A percentile compares a stretch with the other conserved stretches of the same genome.
Conservation (phyloP, 1,140 invertebrate genomes). For the Drosophila ironensis region DNA sequence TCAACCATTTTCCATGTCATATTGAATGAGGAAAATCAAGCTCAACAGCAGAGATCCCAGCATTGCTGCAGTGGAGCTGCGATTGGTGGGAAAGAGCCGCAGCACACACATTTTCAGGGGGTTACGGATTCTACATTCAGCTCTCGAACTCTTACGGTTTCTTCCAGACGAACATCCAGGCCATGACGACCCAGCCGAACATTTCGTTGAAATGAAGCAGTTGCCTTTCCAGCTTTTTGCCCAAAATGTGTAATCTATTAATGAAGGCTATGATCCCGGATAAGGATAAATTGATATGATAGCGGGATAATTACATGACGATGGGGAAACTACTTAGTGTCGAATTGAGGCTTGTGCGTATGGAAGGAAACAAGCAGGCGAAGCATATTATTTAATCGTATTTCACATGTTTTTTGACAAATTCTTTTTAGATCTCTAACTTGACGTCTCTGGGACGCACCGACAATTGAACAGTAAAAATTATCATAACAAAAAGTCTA, state of each 20-base stretch:
- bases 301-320: no score
- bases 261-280: not conserved
- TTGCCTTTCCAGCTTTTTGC: not conserved
- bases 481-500: no score
- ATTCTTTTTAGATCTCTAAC: no score
- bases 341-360: no score
- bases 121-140: conserved; percentile 13
- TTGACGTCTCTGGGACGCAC: no score
- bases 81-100: not conserved
- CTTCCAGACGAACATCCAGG: conserved; percentile 18
- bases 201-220: not conserved
- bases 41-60: conserved; percentile 9
- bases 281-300: no score
- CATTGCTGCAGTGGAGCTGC: not conserved
- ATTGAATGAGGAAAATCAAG: conserved; percentile 19
- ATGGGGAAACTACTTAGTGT: no score
- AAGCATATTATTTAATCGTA: no score
- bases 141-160: conserved; percentile 21
- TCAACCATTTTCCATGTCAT: conserved; percentile 1
- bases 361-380: no score
- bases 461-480: no score
- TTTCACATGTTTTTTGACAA: no score
- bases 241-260: not conserved
- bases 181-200: not conserved
- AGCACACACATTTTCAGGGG: conserved; percentile 9